Evolutionary conservation across 1,140 invertebrate genomes (phyloP).

Genomic region (Heliconius himera): DNA sequence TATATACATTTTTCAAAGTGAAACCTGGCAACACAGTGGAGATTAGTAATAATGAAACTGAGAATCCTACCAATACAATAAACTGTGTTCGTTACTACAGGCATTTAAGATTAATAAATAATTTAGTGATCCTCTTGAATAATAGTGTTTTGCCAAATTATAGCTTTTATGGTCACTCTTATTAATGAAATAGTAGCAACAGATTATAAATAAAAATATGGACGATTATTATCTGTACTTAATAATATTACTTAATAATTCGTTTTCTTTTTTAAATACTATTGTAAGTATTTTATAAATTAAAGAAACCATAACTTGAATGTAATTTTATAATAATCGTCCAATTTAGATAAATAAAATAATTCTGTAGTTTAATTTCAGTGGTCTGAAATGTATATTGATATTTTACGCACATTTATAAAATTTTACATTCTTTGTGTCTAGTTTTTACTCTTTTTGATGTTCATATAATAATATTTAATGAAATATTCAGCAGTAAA

Average conservation of each 20-base stretch:
- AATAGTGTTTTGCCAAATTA: conserved; percentile 5
- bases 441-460: not conserved
- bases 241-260: not conserved
- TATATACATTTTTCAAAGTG: not conserved
- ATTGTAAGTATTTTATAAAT: not conserved
- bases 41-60: not conserved
- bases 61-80: conserved; percentile 15
- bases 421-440: not conserved
- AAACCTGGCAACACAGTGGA: not conserved
- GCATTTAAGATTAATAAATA: not conserved
- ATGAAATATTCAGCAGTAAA: not conserved
- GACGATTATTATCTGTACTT: not conserved
- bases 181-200: not conserved
- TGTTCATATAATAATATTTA: not conserved
- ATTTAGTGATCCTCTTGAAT: not conserved
- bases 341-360: not conserved
- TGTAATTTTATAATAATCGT: not conserved
- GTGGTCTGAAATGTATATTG: not conserved
- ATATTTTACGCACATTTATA: conserved; percentile 1
- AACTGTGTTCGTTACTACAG: conserved; percentile 14
- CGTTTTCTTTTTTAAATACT: not conserved
- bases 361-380: not conserved
- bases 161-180: not conserved
- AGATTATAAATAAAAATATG: not conserved
- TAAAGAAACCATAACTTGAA: not conserved